Percentiles rank a stretch among this genome's conserved stretches.
These are phyloP conservation scores for Hyaena hyaena DNA, from an alignment of 2,113 vertebrate genomes.

Conservation along the genomic window DNA sequence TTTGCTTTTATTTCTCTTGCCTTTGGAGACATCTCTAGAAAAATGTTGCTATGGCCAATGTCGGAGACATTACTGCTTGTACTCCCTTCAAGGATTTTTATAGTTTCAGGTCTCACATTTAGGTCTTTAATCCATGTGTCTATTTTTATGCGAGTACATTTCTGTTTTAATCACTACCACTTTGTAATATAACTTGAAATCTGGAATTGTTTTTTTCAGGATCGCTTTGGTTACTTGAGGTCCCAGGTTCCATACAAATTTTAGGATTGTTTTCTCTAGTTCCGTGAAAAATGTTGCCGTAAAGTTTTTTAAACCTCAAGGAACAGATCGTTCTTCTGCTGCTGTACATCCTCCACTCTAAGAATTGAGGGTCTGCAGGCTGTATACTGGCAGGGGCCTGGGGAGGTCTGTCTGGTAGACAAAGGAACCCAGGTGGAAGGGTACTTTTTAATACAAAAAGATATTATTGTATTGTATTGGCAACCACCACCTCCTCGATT, in stretches of 20 bases:
- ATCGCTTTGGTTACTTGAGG: background rate
- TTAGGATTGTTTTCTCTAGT: background rate
- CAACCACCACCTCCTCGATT: slow-evolving; percentile 71
- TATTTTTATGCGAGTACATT: background rate
- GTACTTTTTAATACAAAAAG: slow-evolving; percentile 70
- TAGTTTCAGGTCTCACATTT: background rate
- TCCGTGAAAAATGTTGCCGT: background rate
- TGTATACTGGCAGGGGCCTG: slow-evolving; percentile 67
- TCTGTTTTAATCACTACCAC: background rate
- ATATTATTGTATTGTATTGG: slow-evolving; percentile 67
- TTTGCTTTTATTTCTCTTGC: background rate
- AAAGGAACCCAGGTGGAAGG: slow-evolving; percentile 56
- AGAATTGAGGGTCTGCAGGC: slow-evolving; percentile 41
- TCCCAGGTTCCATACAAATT: background rate
- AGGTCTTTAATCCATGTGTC: background rate
- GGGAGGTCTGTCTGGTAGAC: slow-evolving; percentile 63
- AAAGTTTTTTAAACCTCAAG: background rate
- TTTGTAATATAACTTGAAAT: background rate
- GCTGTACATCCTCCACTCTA: background rate
- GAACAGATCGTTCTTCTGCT: background rate
- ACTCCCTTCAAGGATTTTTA: background rate
- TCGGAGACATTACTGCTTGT: background rate
- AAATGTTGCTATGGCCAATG: background rate
- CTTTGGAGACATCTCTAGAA: background rate
- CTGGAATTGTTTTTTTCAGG: background rate